These are phyloP conservation scores for Sterna hirundo DNA, from an alignment of 2,113 vertebrate genomes.

Conservation along the genomic window DNA sequence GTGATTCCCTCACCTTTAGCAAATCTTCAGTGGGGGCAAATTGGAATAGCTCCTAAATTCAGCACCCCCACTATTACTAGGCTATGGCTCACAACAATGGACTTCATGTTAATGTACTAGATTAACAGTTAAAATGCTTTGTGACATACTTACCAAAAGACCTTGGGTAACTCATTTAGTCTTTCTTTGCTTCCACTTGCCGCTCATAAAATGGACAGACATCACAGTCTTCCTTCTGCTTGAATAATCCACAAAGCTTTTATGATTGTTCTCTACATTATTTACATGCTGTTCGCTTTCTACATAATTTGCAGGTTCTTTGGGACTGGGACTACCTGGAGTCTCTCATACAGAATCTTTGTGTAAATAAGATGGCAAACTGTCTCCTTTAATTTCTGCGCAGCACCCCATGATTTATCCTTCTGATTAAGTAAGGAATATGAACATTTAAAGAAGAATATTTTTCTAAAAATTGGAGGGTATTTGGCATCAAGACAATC, in stretches of 20 bases:
- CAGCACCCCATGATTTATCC: neutral
- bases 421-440: neutral
- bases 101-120: neutral
- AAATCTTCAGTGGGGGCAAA: neutral
- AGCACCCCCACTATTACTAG: neutral
- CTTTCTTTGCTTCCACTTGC: neutral
- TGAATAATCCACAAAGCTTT: neutral
- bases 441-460: neutral
- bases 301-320: neutral
- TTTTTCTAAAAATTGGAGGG: neutral
- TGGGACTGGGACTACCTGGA: neutral
- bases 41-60: neutral
- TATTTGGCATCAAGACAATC: neutral
- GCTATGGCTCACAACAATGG: neutral
- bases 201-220: neutral
- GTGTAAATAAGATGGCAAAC: neutral
- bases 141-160: neutral
- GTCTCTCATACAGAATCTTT: neutral
- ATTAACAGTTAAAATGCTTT: neutral
- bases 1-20: neutral
- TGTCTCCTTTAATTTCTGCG: neutral
- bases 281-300: neutral
- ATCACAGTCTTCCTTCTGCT: neutral
- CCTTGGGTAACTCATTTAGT: neutral
- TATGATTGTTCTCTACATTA: neutral